Conservation (phyloP, 2,797 vertebrate genomes). For the Holocentrus rufus region DNA sequence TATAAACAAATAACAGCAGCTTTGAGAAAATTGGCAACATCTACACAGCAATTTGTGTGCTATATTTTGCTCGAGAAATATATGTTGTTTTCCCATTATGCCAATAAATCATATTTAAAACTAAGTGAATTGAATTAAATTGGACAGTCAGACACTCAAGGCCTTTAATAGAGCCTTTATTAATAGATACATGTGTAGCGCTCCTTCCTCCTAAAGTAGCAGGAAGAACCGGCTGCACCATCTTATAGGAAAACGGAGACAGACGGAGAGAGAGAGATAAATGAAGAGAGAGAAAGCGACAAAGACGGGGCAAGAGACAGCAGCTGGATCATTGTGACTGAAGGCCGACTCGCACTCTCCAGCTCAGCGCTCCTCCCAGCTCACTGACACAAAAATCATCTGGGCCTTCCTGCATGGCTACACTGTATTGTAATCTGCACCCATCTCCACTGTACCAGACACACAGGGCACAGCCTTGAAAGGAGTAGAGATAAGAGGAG, state of each 20-base stretch:
- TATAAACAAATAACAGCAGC: too few relatives aligned
- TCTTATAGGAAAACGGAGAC: constrained; percentile 1
- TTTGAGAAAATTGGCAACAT: too few relatives aligned
- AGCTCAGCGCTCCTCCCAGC: constrained; percentile 18
- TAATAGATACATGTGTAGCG: too few relatives aligned
- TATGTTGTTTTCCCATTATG: too few relatives aligned
- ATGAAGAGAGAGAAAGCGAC: constrained; percentile 12
- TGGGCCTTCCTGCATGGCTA: constrained; percentile 40
- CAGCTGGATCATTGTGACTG: constrained; percentile 59
- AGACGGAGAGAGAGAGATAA: constrained; percentile 19
- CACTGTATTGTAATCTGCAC: constrained; percentile 42
- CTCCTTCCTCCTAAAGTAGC: neutral
- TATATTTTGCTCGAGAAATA: too few relatives aligned
- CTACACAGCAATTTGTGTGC: too few relatives aligned
- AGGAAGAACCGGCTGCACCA: constrained; percentile 30
- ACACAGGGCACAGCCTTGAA: neutral
- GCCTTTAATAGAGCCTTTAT: too few relatives aligned
- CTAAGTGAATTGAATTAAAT: too few relatives aligned
- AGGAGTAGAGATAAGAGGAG: constrained; percentile 3
- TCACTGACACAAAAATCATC: constrained; percentile 42
- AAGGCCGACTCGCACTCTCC: constrained; percentile 26
- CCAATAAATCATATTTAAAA: too few relatives aligned
- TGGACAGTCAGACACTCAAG: too few relatives aligned
- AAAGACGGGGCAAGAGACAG: constrained; percentile 30
- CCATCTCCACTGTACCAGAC: constrained; percentile 25